Percentiles rank a stretch among this genome's conserved stretches.
phyloP scores from a whole-genome alignment of 2,888 invertebrate genomes.

The Luperina testacea region DNA sequence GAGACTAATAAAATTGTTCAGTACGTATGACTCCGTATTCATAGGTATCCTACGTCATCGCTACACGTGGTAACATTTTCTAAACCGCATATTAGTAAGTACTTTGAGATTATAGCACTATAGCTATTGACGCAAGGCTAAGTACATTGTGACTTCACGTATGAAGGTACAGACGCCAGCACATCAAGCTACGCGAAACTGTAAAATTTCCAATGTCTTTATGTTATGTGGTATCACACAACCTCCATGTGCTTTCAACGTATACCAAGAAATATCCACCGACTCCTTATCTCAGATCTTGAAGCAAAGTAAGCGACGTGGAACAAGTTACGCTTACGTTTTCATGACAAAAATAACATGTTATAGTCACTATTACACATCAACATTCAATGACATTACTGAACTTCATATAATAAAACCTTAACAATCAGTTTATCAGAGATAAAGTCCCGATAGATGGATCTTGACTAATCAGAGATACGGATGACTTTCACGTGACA shows the following conservation, averaged over 20 bases:
- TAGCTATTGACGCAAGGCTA: neutral
- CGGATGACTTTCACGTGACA: constrained; percentile 31
- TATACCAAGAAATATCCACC: no score
- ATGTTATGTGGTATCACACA: no score
- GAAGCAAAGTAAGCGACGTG: no score
- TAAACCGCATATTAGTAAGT: constrained; percentile 3
- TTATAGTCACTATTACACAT: constrained; percentile 5
- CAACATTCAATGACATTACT: neutral
- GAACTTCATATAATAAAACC: constrained; percentile 25
- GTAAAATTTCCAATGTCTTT: no score
- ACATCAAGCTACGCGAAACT: no score
- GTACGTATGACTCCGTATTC: constrained; percentile 1
- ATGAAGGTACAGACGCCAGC: no score
- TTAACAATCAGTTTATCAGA: constrained; percentile 28
- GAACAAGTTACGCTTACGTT: no score
- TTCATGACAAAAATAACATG: no score
- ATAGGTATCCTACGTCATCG: constrained; percentile 6
- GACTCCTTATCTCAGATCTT: no score
- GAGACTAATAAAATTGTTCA: constrained; percentile 15
- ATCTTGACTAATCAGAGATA: constrained; percentile 49
- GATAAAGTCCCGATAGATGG: constrained; percentile 36
- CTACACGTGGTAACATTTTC: constrained; percentile 21
- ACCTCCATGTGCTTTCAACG: no score
- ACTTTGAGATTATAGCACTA: neutral
- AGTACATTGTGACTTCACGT: neutral